These are phyloP conservation scores for Ophonus ardosiacus DNA, from an alignment of 2,888 invertebrate species.

Conservation along the genomic window DNA sequence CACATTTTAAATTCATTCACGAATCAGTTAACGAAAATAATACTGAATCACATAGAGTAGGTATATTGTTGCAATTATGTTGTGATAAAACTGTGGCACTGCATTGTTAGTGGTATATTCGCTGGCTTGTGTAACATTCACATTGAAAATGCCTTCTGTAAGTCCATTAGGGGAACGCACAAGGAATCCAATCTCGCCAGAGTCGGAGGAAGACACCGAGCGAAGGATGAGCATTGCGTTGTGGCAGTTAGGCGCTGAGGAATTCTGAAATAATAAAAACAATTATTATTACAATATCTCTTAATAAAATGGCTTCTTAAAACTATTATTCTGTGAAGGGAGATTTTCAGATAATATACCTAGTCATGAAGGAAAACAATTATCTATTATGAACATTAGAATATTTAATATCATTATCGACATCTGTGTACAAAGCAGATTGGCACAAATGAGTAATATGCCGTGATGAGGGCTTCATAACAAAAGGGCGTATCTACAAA, in stretches of 20 bases:
- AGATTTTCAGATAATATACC: too few species aligned
- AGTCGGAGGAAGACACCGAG: slow-evolving; percentile 78
- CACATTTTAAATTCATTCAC: slow-evolving; percentile 23
- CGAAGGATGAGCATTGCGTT: slow-evolving; percentile 80
- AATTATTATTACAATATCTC: background rate
- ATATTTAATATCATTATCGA: too few species aligned
- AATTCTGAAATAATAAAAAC: slow-evolving; percentile 75
- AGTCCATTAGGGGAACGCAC: slow-evolving; percentile 81
- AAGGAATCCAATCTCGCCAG: slow-evolving; percentile 81
- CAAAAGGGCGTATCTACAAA: too few species aligned
- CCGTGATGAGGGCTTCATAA: too few species aligned
- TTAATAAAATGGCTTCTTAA: too few species aligned
- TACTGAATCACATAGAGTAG: slow-evolving; percentile 53
- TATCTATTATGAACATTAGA: too few species aligned
- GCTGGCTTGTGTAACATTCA: slow-evolving; percentile 80
- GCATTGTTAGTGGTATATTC: slow-evolving; percentile 71
- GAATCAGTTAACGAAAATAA: slow-evolving; percentile 52
- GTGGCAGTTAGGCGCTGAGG: slow-evolving; percentile 79
- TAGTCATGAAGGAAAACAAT: too few species aligned
- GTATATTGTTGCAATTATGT: slow-evolving; percentile 52
- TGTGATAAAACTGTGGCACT: slow-evolving; percentile 53
- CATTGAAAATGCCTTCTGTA: slow-evolving; percentile 80
- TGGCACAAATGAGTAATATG: too few species aligned
- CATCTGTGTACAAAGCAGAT: too few species aligned
- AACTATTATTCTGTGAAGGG: too few species aligned